These are phyloP conservation scores for Dilophus febrilis DNA, from an alignment of 2,888 invertebrate species.

Conservation along the genomic window DNA sequence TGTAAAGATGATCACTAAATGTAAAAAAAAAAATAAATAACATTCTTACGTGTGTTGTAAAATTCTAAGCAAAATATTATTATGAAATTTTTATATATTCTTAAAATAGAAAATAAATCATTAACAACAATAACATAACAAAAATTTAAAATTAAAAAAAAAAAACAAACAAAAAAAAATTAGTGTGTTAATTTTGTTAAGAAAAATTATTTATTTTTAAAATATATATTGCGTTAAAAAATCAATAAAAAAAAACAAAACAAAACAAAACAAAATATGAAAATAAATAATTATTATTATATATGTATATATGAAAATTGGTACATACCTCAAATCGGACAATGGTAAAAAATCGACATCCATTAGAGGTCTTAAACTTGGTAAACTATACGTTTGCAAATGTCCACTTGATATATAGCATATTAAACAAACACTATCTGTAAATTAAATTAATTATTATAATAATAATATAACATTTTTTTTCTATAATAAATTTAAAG, in stretches of 20 bases:
- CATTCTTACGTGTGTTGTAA: too few species aligned
- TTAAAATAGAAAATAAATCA: too few species aligned
- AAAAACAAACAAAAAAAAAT: too few species aligned
- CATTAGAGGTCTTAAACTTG: slow-evolving; percentile 81
- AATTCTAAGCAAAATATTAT: too few species aligned
- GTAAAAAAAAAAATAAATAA: too few species aligned
- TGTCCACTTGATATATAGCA: slow-evolving; percentile 92
- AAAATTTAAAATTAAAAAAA: too few species aligned
- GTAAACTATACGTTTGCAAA: slow-evolving; percentile 84
- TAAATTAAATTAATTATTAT: slow-evolving; percentile 14
- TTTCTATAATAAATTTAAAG: not conserved
- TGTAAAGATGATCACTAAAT: too few species aligned
- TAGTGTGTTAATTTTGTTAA: too few species aligned
- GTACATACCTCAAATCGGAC: slow-evolving; percentile 73
- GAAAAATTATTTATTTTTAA: too few species aligned
- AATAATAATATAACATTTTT: not conserved
- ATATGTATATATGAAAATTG: slow-evolving; percentile 1
- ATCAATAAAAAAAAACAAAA: not conserved
- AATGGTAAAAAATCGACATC: slow-evolving; percentile 90
- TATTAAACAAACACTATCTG: slow-evolving; percentile 88
- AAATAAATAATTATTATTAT: not conserved
- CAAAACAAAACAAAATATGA: not conserved
- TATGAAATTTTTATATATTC: too few species aligned
- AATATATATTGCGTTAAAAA: not conserved
- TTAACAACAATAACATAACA: too few species aligned